Conservation (phyloP, 2,797 vertebrate species). For the Glossophaga mutica region DNA sequence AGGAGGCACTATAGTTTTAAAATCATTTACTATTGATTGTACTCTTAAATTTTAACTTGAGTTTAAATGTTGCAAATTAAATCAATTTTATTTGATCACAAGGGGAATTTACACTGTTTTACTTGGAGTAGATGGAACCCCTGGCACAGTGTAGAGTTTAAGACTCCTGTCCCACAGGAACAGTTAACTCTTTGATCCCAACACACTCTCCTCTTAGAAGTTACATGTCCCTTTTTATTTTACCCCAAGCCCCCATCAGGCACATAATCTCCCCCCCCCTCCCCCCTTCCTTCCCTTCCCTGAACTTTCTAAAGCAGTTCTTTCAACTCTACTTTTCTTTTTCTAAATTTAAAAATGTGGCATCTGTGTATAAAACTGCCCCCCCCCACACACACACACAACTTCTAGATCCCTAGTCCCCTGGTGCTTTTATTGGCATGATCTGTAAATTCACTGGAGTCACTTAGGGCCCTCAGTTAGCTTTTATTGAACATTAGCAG, state of each 20-base stretch:
- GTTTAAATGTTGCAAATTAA: constrained; percentile 27
- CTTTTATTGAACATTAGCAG: constrained; percentile 81
- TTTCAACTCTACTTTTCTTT: constrained; percentile 69
- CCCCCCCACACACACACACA: too few relatives aligned
- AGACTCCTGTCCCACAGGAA: constrained; percentile 53
- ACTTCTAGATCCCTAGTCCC: constrained; percentile 70
- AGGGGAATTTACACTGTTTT: neutral
- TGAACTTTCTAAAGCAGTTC: constrained; percentile 62
- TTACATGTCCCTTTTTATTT: neutral
- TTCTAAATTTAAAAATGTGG: constrained; percentile 77
- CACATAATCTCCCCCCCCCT: neutral
- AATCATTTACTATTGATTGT: neutral
- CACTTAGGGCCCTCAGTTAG: constrained; percentile 72
- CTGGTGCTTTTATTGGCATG: constrained; percentile 74
- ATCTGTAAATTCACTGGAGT: constrained; percentile 79
- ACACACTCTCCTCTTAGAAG: constrained; percentile 18
- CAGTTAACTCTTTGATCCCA: constrained; percentile 54
- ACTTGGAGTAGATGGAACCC: neutral
- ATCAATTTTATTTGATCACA: constrained; percentile 39
- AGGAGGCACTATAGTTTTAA: constrained; percentile 45
- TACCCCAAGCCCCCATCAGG: neutral
- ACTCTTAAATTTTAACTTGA: neutral
- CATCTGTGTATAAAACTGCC: constrained; percentile 77
- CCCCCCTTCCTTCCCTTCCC: neutral
- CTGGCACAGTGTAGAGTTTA: constrained; percentile 58